phyloP scores from a whole-genome alignment of 2,113 vertebrate species.

The Platysteira castanea region DNA sequence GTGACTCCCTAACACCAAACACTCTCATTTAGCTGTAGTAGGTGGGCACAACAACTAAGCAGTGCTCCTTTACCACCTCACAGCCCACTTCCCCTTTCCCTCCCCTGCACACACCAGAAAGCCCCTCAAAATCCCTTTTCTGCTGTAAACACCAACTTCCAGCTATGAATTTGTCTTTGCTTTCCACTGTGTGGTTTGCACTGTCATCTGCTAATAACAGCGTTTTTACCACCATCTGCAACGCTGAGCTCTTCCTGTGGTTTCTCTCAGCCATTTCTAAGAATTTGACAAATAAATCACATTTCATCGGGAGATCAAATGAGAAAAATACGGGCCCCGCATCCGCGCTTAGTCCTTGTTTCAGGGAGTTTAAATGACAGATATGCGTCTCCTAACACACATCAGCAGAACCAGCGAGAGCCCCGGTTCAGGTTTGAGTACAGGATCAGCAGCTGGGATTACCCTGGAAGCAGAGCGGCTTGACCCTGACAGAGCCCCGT shows the following conservation, averaged over 20 bases:
- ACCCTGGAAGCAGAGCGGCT: accelerated
- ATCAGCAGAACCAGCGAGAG: accelerated
- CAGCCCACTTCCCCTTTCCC: not conserved
- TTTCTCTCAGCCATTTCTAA: not conserved
- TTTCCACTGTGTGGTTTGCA: not conserved
- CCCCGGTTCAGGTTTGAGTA: accelerated
- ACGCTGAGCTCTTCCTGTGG: not conserved
- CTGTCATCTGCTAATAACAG: not conserved
- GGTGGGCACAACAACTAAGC: too few relatives aligned
- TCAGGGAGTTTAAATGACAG: not conserved
- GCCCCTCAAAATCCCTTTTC: not conserved
- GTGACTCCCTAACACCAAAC: not conserved
- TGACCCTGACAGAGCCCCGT: not conserved
- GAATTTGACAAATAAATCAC: not conserved
- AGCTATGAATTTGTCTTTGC: not conserved
- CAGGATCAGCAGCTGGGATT: accelerated
- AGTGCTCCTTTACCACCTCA: not conserved
- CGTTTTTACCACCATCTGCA: not conserved
- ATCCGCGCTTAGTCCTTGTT: not conserved
- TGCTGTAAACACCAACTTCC: not conserved
- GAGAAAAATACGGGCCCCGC: accelerated
- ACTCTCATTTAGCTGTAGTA: not conserved
- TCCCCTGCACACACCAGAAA: not conserved
- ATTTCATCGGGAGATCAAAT: not conserved
- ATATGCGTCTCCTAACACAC: not conserved